phyloP scores from a whole-genome alignment of 1,140 invertebrate species.

The Rhynchophorus ferrugineus region DNA sequence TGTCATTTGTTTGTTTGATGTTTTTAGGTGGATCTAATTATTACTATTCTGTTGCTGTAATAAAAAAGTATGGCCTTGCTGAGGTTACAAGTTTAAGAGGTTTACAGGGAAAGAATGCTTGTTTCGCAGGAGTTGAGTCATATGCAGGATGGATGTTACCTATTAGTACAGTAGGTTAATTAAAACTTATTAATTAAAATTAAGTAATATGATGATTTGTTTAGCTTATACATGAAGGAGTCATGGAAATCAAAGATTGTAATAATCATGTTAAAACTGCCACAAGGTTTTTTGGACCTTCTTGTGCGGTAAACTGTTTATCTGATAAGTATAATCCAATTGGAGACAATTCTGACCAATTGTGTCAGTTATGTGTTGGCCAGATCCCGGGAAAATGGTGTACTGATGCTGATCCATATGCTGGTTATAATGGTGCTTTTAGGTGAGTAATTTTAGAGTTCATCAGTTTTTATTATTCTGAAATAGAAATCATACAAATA shows the following conservation, averaged over 20 bases:
- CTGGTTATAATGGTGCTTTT: slow-evolving; percentile 85
- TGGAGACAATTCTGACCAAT: slow-evolving; percentile 65
- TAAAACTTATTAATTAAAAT: slow-evolving; percentile 7
- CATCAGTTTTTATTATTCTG: background rate
- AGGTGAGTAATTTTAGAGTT: background rate
- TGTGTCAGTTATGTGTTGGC: slow-evolving; percentile 82
- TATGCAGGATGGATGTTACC: slow-evolving; percentile 91
- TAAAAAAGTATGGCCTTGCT: slow-evolving; percentile 58
- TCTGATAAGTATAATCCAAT: slow-evolving; percentile 91
- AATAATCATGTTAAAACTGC: slow-evolving; percentile 95
- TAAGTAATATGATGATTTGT: slow-evolving; percentile 26
- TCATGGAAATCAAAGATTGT: slow-evolving; percentile 80
- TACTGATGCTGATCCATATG: slow-evolving; percentile 80
- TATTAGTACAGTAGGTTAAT: slow-evolving; percentile 61
- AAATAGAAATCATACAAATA: background rate
- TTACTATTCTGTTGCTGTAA: slow-evolving; percentile 79
- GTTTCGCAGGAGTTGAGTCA: slow-evolving; percentile 84
- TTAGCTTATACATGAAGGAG: slow-evolving; percentile 72
- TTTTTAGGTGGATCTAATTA: slow-evolving; percentile 45
- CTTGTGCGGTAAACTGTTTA: slow-evolving; percentile 89
- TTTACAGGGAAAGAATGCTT: slow-evolving; percentile 70
- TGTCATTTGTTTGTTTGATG: no score
- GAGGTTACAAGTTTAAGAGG: slow-evolving; percentile 58
- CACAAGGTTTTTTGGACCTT: slow-evolving; percentile 79
- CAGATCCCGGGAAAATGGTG: slow-evolving; percentile 70